Evolutionary conservation across 2,113 vertebrate species (phyloP), one percentile per base, ranked within the genome.

Genomic region (Amblyopsis rosae): DNA sequence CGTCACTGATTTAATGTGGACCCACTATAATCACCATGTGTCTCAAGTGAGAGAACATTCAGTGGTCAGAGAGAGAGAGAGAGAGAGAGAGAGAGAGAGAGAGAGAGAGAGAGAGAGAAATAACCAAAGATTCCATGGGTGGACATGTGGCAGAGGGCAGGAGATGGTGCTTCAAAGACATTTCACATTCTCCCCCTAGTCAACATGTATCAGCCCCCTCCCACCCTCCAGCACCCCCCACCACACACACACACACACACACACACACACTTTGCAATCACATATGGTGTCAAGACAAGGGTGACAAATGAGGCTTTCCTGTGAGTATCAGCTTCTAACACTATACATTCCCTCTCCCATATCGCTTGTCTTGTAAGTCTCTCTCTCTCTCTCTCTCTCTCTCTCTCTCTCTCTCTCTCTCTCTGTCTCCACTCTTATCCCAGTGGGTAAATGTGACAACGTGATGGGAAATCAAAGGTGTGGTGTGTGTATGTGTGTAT

Each of bases 221-320:
- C 70, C 70, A 57, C 69, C 49, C 69, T 33, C 51, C 58, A 45
- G 45, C 55, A 59, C 70, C 46, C 59, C 62, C 59, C 62, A 58
- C 61, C 59, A 62, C 62, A 72, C 26, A 51, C 54, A 65, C n/a
- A 35, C 15, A 59, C 70, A 65, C 70, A 41, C 62, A 64, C 10
- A 19, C 62, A 49, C 61, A 64, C 54, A 50, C 32, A 77, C 72
- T 69, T 82, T 73, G 71, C 63, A 72, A 61, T 83, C 83, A 15
- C 85, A 82, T 12, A 66, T 82, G 83, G 87, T 77, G 81, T 68
- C n/a, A 12, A 87, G 85, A 91, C 87, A 80, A 63, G 76, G 79
- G 78, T 88, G 84, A 90, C 85, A 90, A 91, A 91, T 88, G 84
- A 86, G 77, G 75, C 68, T 83, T 83, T 82, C 71, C 77, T 83